These are phyloP conservation scores for Protaetia brevitarsis DNA, from an alignment of 1,140 invertebrate species.

Conservation along the genomic window DNA sequence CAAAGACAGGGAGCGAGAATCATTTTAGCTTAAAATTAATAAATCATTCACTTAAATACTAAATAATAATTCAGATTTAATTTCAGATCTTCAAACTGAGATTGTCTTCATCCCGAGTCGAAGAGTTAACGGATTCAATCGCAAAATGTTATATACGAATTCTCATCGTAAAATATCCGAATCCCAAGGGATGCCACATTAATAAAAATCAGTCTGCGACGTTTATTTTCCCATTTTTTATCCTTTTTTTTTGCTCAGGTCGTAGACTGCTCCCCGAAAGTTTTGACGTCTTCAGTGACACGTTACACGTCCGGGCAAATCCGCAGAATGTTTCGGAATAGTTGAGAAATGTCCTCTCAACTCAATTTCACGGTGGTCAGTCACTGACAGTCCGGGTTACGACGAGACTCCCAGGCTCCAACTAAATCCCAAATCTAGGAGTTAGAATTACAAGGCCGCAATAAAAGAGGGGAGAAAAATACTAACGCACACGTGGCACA, in stretches of 20 bases:
- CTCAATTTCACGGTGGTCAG: slow-evolving; percentile 46
- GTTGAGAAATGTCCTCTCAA: slow-evolving; percentile 45
- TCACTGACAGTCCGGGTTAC: slow-evolving; percentile 38
- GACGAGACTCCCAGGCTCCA: background rate
- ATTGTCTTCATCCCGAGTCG: no score
- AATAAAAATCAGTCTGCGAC: no score
- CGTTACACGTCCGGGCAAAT: slow-evolving; percentile 16
- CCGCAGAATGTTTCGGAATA: slow-evolving; percentile 28
- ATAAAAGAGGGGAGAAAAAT: slow-evolving; percentile 3
- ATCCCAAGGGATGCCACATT: no score
- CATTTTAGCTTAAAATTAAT: no score
- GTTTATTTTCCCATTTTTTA: slow-evolving; percentile 21
- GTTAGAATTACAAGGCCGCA: slow-evolving; percentile 12
- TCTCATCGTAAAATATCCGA: no score
- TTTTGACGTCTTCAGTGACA: slow-evolving; percentile 19
- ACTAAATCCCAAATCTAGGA: slow-evolving; percentile 7
- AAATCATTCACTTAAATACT: no score
- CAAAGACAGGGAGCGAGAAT: no score
- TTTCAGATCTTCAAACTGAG: no score
- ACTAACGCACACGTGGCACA: background rate
- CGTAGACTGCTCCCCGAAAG: background rate
- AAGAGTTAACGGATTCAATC: no score
- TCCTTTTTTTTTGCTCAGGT: background rate
- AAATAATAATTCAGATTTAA: no score
- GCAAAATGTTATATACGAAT: no score